Evolutionary conservation across 2,113 vertebrate species (phyloP).

Genomic region (Etia nguti): DNA sequence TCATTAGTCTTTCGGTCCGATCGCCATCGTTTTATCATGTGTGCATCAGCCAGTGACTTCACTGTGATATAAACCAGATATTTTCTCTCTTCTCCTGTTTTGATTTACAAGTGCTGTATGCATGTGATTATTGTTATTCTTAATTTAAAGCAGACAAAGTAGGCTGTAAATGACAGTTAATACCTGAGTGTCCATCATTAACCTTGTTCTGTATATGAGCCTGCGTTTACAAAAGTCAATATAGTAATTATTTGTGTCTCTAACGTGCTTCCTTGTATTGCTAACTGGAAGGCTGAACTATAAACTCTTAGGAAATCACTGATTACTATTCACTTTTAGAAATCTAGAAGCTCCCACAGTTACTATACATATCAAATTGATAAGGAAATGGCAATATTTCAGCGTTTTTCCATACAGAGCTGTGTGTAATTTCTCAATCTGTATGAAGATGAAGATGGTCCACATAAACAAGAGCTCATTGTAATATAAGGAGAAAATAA

Average conservation of each 20-base stretch:
- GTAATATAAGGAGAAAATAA: background rate
- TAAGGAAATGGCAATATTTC: background rate
- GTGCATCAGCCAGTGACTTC: background rate
- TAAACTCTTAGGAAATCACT: background rate
- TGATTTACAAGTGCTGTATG: background rate
- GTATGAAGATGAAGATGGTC: background rate
- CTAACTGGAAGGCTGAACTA: background rate
- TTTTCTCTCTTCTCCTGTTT: background rate
- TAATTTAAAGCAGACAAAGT: background rate
- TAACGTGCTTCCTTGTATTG: background rate
- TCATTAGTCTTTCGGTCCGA: background rate
- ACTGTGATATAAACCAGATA: background rate
- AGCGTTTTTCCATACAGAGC: background rate
- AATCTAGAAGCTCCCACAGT: background rate
- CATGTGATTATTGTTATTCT: background rate
- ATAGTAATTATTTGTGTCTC: background rate
- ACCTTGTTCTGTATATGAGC: background rate
- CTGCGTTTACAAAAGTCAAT: background rate
- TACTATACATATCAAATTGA: fast-evolving
- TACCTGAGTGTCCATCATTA: background rate
- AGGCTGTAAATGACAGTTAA: background rate
- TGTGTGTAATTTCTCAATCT: background rate
- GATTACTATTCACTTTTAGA: background rate
- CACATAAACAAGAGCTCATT: background rate
- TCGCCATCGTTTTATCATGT: background rate